phyloP scores from a whole-genome alignment of 2,888 invertebrate species.

The Agriotes lineatus region DNA sequence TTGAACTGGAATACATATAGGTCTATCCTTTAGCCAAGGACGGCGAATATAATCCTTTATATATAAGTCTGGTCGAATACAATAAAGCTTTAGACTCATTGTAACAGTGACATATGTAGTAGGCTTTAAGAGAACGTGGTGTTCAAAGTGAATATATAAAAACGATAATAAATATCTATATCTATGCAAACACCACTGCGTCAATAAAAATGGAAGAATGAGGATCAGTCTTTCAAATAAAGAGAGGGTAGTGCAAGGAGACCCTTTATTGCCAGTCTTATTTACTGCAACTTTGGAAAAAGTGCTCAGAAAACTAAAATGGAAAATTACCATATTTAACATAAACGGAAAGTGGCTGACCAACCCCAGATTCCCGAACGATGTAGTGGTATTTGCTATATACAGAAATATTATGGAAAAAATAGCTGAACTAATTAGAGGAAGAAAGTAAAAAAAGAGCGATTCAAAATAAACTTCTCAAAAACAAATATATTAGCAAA shows the following conservation, averaged over 20 bases:
- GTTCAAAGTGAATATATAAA: neutral
- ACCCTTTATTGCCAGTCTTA: neutral
- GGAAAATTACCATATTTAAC: neutral
- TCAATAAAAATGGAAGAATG: neutral
- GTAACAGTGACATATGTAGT: neutral
- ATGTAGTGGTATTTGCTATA: neutral
- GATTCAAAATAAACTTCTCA: neutral
- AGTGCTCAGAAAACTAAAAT: neutral
- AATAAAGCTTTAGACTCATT: neutral
- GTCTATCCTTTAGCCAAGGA: neutral
- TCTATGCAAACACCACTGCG: neutral
- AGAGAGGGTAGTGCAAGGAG: neutral
- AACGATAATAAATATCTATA: too few relatives aligned
- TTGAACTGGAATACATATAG: neutral
- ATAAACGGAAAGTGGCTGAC: neutral
- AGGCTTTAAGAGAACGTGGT: neutral
- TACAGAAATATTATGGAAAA: neutral
- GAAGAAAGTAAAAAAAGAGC: neutral
- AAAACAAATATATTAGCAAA: neutral
- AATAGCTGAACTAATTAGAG: neutral
- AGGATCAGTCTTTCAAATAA: neutral
- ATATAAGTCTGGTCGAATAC: neutral
- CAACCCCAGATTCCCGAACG: neutral
- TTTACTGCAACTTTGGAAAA: neutral
- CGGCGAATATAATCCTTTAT: neutral